Evolutionary conservation across 1,140 invertebrate species (phyloP).

Genomic region (Anthonomus grandis): DNA sequence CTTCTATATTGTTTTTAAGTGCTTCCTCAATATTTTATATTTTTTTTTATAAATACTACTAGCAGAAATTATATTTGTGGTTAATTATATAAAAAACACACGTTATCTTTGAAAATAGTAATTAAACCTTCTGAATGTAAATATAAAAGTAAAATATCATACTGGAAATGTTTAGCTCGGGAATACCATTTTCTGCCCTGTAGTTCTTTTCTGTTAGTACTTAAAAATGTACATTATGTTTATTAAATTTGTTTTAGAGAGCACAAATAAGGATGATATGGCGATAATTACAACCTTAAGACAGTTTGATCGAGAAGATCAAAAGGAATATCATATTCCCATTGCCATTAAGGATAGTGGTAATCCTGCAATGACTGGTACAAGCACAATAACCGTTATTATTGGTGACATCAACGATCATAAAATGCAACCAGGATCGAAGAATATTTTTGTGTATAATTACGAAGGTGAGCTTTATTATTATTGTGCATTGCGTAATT

Average conservation of each 20-base stretch:
- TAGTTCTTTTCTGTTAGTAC: no score
- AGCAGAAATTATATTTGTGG: no score
- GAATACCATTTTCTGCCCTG: no score
- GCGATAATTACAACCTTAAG: constrained; percentile 86
- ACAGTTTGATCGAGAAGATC: constrained; percentile 92
- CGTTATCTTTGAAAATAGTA: no score
- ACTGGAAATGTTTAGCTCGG: no score
- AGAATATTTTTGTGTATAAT: constrained; percentile 96
- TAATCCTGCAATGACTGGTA: constrained; percentile 88
- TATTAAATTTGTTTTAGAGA: constrained; percentile 58
- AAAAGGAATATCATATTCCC: constrained; percentile 91
- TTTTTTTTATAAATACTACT: no score
- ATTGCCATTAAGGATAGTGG: constrained; percentile 91
- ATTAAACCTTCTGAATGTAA: no score
- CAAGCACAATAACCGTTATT: constrained; percentile 89
- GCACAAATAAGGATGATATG: constrained; percentile 93
- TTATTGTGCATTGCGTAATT: not conserved
- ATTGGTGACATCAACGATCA: constrained; percentile 97
- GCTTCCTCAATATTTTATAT: no score
- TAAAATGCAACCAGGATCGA: constrained; percentile 93
- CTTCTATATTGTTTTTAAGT: no score
- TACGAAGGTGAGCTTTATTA: constrained; percentile 76
- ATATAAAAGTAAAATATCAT: no score
- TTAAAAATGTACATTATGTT: no score
- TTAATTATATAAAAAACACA: no score